Evolutionary conservation across 2,888 invertebrate species (phyloP).

Genomic region (Drosophila borborema): DNA sequence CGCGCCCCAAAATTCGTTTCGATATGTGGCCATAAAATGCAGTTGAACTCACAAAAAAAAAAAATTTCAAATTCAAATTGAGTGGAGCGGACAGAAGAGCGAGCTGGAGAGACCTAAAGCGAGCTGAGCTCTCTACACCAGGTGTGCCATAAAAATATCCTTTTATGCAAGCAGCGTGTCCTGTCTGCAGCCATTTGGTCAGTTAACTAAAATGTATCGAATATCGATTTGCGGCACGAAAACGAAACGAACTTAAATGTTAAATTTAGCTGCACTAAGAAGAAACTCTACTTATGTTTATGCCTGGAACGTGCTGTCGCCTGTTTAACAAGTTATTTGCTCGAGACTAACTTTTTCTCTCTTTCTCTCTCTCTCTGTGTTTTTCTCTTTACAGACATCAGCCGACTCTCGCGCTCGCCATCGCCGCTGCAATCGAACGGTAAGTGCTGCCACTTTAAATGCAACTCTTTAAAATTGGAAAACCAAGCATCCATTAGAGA

Average conservation of each 20-base stretch:
- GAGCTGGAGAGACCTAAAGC: neutral
- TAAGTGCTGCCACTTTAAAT: slow-evolving; percentile 84
- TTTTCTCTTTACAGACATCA: slow-evolving; percentile 84
- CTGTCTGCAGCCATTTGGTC: slow-evolving; percentile 69
- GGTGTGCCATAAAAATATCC: slow-evolving; percentile 75
- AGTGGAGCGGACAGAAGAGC: neutral
- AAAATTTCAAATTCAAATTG: slow-evolving; percentile 60
- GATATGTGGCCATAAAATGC: slow-evolving; percentile 49
- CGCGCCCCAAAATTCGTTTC: slow-evolving; percentile 39
- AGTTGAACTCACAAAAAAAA: slow-evolving; percentile 27
- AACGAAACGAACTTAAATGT: slow-evolving; percentile 4
- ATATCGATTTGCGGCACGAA: slow-evolving; percentile 54
- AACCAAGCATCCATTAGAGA: slow-evolving; percentile 22
- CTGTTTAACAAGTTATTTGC: neutral
- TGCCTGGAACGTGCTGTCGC: slow-evolving; percentile 39
- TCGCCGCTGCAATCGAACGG: slow-evolving; percentile 92
- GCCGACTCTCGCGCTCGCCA: slow-evolving; percentile 90
- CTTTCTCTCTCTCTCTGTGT: neutral
- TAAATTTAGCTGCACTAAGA: slow-evolving; percentile 21
- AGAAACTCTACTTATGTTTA: slow-evolving; percentile 17
- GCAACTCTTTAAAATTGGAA: slow-evolving; percentile 16
- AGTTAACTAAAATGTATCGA: slow-evolving; percentile 57
- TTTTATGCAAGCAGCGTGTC: slow-evolving; percentile 67
- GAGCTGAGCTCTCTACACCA: slow-evolving; percentile 19
- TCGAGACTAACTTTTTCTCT: neutral